Evolutionary conservation across 2,888 invertebrate species (phyloP).

Genomic region (Marasmarcha lunaedactyla): DNA sequence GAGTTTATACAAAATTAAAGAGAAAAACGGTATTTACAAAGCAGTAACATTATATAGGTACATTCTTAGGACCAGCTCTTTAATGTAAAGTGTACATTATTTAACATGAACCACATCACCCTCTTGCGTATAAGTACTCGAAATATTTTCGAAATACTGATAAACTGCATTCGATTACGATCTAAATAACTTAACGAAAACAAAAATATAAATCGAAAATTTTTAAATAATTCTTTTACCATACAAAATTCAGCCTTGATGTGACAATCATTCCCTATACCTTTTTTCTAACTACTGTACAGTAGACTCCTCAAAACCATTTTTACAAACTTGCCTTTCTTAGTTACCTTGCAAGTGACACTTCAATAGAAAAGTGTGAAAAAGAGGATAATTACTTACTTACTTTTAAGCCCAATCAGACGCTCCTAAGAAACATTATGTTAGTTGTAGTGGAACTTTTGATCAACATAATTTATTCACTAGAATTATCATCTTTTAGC

Average conservation of each 20-base stretch:
- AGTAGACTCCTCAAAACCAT: constrained; percentile 15
- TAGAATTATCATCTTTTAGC: no score
- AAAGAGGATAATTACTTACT: no score
- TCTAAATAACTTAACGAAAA: constrained; percentile 12
- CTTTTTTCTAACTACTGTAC: constrained; percentile 31
- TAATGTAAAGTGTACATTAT: constrained; percentile 2
- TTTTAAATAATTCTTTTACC: constrained; percentile 17
- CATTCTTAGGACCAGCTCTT: constrained; percentile 15
- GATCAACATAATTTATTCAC: no score
- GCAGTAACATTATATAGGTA: constrained; percentile 18
- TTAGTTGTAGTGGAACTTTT: no score
- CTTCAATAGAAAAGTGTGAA: no score
- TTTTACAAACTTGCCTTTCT: background rate
- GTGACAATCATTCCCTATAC: constrained; percentile 33
- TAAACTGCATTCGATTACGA: constrained; percentile 1
- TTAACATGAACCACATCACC: background rate
- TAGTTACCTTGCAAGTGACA: no score
- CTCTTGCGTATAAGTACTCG: background rate
- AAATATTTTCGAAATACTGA: background rate
- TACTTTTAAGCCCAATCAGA: no score
- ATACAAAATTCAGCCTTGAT: constrained; percentile 54
- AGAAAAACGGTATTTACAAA: constrained; percentile 36
- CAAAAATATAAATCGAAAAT: constrained; percentile 22
- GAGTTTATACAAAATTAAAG: constrained; percentile 50
- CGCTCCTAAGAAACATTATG: no score